Evolutionary conservation across 2,888 invertebrate genomes (phyloP).

Genomic region (Idaea straminata): DNA sequence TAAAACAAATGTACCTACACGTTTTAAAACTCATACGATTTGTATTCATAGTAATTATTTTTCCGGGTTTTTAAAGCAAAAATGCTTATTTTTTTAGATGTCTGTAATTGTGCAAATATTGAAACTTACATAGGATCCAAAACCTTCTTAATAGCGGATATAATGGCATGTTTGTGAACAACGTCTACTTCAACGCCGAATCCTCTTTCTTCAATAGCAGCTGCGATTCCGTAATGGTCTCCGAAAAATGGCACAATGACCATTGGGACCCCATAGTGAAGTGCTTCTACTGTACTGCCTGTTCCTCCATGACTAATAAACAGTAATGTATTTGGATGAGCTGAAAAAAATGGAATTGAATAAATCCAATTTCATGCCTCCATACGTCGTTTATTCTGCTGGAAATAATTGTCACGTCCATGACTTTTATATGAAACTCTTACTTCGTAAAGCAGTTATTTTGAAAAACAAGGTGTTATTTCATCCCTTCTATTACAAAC

Average conservation of each 20-base stretch:
- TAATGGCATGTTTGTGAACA: slow-evolving; percentile 73
- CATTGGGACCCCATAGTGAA: slow-evolving; percentile 81
- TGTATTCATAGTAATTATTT: too few relatives aligned
- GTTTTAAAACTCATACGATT: too few relatives aligned
- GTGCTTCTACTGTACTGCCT: slow-evolving; percentile 80
- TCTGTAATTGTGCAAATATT: neutral
- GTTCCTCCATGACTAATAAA: slow-evolving; percentile 82
- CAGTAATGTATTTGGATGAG: slow-evolving; percentile 79
- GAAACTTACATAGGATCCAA: slow-evolving; percentile 74
- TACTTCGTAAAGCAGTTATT: too few relatives aligned
- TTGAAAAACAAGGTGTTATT: too few relatives aligned
- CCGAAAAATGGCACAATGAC: slow-evolving; percentile 80
- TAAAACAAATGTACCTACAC: too few relatives aligned
- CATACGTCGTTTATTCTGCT: too few relatives aligned
- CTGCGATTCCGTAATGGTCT: slow-evolving; percentile 81
- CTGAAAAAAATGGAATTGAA: slow-evolving; percentile 49
- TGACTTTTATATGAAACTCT: too few relatives aligned
- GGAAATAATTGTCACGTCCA: too few relatives aligned
- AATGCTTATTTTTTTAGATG: too few relatives aligned
- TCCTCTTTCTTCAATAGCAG: slow-evolving; percentile 77
- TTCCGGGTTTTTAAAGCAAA: too few relatives aligned
- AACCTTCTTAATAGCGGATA: slow-evolving; percentile 76
- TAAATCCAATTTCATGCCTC: neutral
- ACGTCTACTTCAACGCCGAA: slow-evolving; percentile 71
- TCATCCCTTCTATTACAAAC: too few relatives aligned